Evolutionary conservation across 1,140 invertebrate species (phyloP).

Genomic region (Neotoxoptera formosana): DNA sequence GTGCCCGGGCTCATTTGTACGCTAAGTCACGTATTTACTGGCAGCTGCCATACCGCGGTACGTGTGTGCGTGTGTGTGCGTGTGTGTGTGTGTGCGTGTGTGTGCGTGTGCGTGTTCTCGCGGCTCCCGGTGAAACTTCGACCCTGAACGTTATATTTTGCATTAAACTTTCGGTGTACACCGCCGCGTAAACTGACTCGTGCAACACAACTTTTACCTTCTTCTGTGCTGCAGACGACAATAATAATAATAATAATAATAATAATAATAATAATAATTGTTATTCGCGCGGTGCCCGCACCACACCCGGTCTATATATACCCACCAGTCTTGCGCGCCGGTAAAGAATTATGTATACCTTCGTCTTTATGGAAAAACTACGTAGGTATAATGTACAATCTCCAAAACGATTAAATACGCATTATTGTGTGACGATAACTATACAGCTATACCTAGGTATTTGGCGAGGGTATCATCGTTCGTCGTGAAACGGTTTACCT

Average conservation of each 20-base stretch:
- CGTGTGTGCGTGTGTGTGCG: neutral
- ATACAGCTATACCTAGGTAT: neutral
- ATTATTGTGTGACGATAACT: neutral
- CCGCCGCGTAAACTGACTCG: neutral
- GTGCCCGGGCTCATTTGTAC: conserved; percentile 41
- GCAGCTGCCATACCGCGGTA: conserved; percentile 21
- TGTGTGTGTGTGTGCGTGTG: neutral
- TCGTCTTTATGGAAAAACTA: no score
- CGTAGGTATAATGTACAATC: neutral
- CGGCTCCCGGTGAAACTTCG: conserved; percentile 27
- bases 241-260: no score
- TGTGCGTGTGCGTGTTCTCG: neutral
- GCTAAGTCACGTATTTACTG: conserved; percentile 45
- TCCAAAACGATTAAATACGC: neutral
- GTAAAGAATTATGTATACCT: neutral
- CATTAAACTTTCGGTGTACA: neutral
- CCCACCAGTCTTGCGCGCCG: neutral
- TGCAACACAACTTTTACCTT: neutral
- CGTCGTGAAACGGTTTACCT: neutral
- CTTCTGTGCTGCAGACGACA: neutral
- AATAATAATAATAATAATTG: no score
- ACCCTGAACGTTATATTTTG: conserved; percentile 23
- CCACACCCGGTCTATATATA: no score
- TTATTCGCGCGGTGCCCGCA: neutral
- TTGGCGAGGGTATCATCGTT: no score